Base-by-base conservation (phyloP, 2,888 invertebrate species). In the Cremastobaeus sp. region DNA sequence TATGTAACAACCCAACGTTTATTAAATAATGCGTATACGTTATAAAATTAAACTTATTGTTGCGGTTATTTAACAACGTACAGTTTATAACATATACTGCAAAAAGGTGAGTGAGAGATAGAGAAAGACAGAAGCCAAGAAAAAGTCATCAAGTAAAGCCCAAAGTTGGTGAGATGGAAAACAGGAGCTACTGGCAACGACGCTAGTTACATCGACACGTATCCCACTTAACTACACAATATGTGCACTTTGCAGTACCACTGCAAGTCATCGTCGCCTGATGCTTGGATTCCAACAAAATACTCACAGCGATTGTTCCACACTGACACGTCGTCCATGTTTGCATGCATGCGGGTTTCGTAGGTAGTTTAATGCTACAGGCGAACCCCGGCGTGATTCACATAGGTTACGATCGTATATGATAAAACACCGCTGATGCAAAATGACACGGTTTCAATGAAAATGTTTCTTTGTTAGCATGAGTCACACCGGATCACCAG, bases 221-320 rank as follows among this genome's bases (percentile, higher is more conserved):
- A 55, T 25, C 50, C 69, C 69, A 72, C 72, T 45, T 25, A 32
- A 12, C n/a, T n/a, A n/a, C n/a, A n/a, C n/a, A n/a, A n/a, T n/a
- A n/a, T n/a, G n/a, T n/a, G 28, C 32, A 28, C 64, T 37, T 62
- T 60, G 30, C 65, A 66, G 37, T 20, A 41, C 62, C 62, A 28
- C 57, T 48, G 54, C 32, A 45, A 43, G 62, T 70, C 60, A 43
- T 21, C 34, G 25, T 50, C 57, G 47, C 37, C 30, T 45, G 34
- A 43, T 65, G 45, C 60, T 59, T 65, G 32, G 21, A 39, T 6
- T 55, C 30, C 28, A 18, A 55, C 35, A 55, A 45, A 68, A 75
- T 75, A 75, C 75, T 71, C 71, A 75, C 74, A 64, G 66, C 71
- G 70, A 75, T 55, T 64, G 64, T 68, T 71, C 68, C 75, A 64